Conservation (phyloP, 1,140 invertebrate species). For the Drosophila sp. region DNA sequence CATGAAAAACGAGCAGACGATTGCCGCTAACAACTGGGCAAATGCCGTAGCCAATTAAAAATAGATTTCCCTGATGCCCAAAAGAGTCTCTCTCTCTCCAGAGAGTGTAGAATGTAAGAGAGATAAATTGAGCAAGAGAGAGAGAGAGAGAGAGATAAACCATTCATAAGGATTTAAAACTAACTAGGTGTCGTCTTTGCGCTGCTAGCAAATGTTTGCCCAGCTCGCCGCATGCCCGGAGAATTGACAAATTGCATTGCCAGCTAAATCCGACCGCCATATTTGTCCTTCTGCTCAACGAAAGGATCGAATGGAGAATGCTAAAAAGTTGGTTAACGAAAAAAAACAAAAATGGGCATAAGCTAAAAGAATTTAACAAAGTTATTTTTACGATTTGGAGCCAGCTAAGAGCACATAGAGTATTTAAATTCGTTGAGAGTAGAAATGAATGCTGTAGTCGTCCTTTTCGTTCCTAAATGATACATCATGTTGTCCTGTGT, state of each 20-base stretch:
- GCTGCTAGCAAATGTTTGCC: constrained; percentile 56
- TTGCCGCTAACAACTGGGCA: constrained; percentile 59
- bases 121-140: not conserved
- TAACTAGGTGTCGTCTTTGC: constrained; percentile 46
- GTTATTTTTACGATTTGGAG: not conserved
- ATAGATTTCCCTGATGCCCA: constrained; percentile 46
- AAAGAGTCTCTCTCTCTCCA: constrained; percentile 29
- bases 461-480: not conserved
- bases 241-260: constrained; percentile 71
- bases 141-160: constrained; percentile 1
- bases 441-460: not conserved
- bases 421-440: not conserved
- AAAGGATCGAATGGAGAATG: not conserved
- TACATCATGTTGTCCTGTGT: not conserved
- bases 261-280: constrained; percentile 39
- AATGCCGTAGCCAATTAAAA: constrained; percentile 66
- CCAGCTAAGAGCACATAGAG: not conserved
- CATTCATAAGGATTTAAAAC: constrained; percentile 71
- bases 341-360: too few relatives aligned
- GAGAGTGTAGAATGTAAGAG: not conserved
- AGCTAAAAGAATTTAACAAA: not conserved
- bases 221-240: constrained; percentile 64
- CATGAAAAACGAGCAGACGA: constrained; percentile 60
- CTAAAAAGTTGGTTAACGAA: not conserved
- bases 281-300: constrained; percentile 73